These are phyloP conservation scores for Caenorhabditis elegans DNA, from an alignment of 1,140 invertebrate species.

Conservation along the genomic window WBcel235 BX284603.4:8834001-8834500, in stretches of 20 bases:
- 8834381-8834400: constrained; percentile 39
- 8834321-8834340: constrained; percentile 61
- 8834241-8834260: constrained; percentile 63
- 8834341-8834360: constrained; percentile 55
- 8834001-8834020: constrained; percentile 59
- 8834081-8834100: constrained; percentile 59
- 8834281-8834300: constrained; percentile 52
- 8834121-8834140: constrained; percentile 61
- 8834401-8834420: constrained; percentile 58
- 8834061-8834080: constrained; percentile 59
- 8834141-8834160: constrained; percentile 55
- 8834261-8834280: constrained; percentile 63
- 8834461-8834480: constrained; percentile 22
- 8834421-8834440: constrained; percentile 57
- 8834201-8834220: constrained; percentile 59
- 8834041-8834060: constrained; percentile 58
- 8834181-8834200: constrained; percentile 41
- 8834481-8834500: constrained; percentile 54
- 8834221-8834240: constrained; percentile 62
- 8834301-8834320: constrained; percentile 60
- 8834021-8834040: constrained; percentile 63
- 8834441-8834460: constrained; percentile 48
- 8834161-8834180: constrained; percentile 14
- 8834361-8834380: constrained; percentile 46
- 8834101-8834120: constrained; percentile 58